Evolutionary conservation across 2,113 vertebrate genomes (phyloP).

Genomic region (Clarias gariepinus): DNA sequence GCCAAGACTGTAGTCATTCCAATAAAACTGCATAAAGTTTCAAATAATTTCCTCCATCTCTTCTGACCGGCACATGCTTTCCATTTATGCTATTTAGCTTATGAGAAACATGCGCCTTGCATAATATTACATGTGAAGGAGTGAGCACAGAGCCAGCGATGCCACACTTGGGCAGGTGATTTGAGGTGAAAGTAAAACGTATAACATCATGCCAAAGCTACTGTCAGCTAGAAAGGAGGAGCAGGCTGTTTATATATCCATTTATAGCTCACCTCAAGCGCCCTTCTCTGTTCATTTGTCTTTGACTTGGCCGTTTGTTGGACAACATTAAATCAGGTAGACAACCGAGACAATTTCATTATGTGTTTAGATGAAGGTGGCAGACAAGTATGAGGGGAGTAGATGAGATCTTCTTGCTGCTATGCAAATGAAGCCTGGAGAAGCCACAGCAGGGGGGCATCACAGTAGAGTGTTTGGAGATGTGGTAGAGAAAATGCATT

Average conservation of each 20-base stretch:
- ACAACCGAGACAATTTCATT: slow-evolving; percentile 61
- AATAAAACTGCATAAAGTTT: slow-evolving; percentile 1
- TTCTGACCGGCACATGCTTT: neutral
- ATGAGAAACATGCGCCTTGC: slow-evolving; percentile 3
- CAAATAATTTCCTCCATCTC: neutral
- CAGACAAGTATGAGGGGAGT: slow-evolving; percentile 47
- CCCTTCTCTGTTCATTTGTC: slow-evolving; percentile 35
- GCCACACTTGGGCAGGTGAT: slow-evolving; percentile 13
- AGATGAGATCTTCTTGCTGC: slow-evolving; percentile 50
- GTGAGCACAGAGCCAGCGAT: neutral
- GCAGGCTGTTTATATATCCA: slow-evolving; percentile 23
- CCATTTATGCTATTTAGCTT: neutral
- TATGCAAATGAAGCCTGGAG: slow-evolving; percentile 54
- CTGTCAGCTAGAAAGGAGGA: slow-evolving; percentile 42
- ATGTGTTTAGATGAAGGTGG: slow-evolving; percentile 55
- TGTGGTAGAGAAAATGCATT: slow-evolving; percentile 47
- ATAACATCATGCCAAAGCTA: slow-evolving; percentile 19
- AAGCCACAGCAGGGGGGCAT: slow-evolving; percentile 35
- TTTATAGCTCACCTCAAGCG: slow-evolving; percentile 52
- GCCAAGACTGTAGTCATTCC: slow-evolving; percentile 12
- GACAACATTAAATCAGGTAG: slow-evolving; percentile 61
- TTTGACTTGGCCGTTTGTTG: slow-evolving; percentile 51
- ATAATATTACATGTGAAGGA: neutral
- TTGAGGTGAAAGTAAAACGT: slow-evolving; percentile 16
- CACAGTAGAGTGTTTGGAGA: slow-evolving; percentile 42